A percentile compares a stretch with the other conserved stretches of the same genome.
Conservation (phyloP, 2,888 invertebrate species). For the Drosophila austrosaltans region DNA sequence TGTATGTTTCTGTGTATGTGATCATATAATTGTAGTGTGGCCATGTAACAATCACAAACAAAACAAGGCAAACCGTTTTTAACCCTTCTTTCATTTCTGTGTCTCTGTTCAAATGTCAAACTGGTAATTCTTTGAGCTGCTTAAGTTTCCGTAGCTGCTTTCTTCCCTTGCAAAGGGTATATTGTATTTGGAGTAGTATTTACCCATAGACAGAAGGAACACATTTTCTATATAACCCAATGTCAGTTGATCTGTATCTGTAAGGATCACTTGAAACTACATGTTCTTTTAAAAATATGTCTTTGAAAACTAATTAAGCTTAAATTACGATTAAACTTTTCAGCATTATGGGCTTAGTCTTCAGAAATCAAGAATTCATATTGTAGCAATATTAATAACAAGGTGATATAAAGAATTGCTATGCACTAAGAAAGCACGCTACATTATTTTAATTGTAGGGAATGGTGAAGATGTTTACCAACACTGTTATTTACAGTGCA, state of each 20-base stretch:
- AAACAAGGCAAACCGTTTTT: constrained; percentile 45
- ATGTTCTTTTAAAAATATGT: background rate
- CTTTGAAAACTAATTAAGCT: too few species aligned
- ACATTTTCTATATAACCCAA: background rate
- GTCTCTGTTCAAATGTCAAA: constrained; percentile 67
- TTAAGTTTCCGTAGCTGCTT: constrained; percentile 33
- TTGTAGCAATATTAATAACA: too few species aligned
- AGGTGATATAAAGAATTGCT: too few species aligned
- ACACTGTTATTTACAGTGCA: too few species aligned
- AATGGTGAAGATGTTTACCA: too few species aligned
- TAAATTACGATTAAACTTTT: too few species aligned
- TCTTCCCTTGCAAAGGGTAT: constrained; percentile 45
- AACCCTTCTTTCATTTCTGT: constrained; percentile 21
- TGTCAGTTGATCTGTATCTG: too few species aligned
- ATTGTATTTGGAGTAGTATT: constrained; percentile 17
- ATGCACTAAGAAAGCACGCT: too few species aligned
- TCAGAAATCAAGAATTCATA: too few species aligned
- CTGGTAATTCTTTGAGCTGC: constrained; percentile 54
- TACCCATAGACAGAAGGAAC: background rate
- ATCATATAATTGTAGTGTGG: constrained; percentile 65
- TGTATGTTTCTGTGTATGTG: constrained; percentile 42
- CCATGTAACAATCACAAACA: constrained; percentile 46
- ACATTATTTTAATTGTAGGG: too few species aligned
- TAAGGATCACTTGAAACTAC: too few species aligned
- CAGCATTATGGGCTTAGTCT: too few species aligned